phyloP scores from a whole-genome alignment of 2,797 vertebrate species.

The Acanthornis magna region DNA sequence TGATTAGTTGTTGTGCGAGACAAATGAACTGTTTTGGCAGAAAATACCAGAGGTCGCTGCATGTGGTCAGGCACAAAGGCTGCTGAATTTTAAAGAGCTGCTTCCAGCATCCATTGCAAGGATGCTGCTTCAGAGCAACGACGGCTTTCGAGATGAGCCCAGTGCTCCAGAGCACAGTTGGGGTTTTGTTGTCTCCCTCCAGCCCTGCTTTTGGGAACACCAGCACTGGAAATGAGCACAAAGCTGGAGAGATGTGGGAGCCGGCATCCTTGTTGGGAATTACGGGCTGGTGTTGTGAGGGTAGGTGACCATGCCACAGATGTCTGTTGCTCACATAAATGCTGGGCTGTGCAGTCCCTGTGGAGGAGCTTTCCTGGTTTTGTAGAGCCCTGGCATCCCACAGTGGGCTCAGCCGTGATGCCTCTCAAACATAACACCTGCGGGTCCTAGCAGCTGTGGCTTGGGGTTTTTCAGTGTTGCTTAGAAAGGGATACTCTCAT shows the following conservation, averaged over 20 bases:
- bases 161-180: accelerated
- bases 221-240: background rate
- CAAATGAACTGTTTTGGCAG: constrained; percentile 92
- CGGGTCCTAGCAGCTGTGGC: background rate
- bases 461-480: background rate
- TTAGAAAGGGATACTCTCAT: background rate
- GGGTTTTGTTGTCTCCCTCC: background rate
- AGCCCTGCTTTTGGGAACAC: background rate
- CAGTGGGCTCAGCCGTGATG: accelerated
- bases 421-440: background rate
- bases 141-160: constrained; percentile 26
- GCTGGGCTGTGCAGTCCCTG: background rate
- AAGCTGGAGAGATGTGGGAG: background rate
- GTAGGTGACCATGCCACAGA: background rate
- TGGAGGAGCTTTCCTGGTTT: background rate
- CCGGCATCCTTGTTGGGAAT: background rate
- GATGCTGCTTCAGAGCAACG: constrained; percentile 21
- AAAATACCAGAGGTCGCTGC: constrained; percentile 87
- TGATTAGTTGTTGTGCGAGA: constrained; percentile 95
- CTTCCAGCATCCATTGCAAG: constrained; percentile 66
- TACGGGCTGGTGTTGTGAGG: accelerated
- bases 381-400: background rate
- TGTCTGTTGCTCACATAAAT: background rate
- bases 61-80: constrained; percentile 80
- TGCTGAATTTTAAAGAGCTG: constrained; percentile 78